phyloP scores from a whole-genome alignment of 2,888 invertebrate genomes.

The Petrolisthes manimaculis region DNA sequence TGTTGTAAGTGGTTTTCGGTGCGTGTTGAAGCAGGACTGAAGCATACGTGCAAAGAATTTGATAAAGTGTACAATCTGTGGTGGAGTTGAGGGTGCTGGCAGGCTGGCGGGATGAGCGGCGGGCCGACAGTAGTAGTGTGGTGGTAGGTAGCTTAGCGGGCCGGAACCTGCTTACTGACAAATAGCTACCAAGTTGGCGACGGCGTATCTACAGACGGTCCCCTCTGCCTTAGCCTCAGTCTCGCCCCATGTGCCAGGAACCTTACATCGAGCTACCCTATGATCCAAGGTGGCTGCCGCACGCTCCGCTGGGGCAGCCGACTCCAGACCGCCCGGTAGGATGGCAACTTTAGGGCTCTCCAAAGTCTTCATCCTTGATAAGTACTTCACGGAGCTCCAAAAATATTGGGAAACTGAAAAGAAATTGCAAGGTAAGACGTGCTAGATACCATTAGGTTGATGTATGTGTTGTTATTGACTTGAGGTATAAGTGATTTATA shows the following conservation, averaged over 20 bases:
- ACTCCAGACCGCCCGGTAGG: slow-evolving; percentile 57
- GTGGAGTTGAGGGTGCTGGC: slow-evolving; percentile 18
- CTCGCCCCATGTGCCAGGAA: slow-evolving; percentile 52
- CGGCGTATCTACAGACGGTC: slow-evolving; percentile 33
- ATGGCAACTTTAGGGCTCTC: slow-evolving; percentile 97
- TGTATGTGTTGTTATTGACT: not conserved
- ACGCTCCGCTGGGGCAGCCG: slow-evolving; percentile 54
- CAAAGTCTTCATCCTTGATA: slow-evolving; percentile 97
- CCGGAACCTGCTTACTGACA: slow-evolving; percentile 58
- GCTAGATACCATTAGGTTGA: not conserved
- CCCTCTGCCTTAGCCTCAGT: slow-evolving; percentile 36
- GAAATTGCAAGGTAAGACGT: slow-evolving; percentile 86
- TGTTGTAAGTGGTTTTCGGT: slow-evolving; percentile 17
- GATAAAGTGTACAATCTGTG: slow-evolving; percentile 1
- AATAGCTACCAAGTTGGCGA: slow-evolving; percentile 53
- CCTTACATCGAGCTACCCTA: slow-evolving; percentile 51
- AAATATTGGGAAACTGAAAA: slow-evolving; percentile 98
- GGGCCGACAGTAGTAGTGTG: slow-evolving; percentile 47
- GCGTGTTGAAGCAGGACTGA: slow-evolving; percentile 21
- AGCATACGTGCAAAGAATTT: not conserved
- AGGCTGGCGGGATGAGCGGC: slow-evolving; percentile 36
- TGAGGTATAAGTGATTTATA: slow-evolving; percentile 20
- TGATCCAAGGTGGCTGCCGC: slow-evolving; percentile 57
- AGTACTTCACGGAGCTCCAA: slow-evolving; percentile 95
- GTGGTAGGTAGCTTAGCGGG: slow-evolving; percentile 27